Evolutionary conservation across 2,113 vertebrate genomes (phyloP).

Genomic region (Microtus ochrogaster): DNA sequence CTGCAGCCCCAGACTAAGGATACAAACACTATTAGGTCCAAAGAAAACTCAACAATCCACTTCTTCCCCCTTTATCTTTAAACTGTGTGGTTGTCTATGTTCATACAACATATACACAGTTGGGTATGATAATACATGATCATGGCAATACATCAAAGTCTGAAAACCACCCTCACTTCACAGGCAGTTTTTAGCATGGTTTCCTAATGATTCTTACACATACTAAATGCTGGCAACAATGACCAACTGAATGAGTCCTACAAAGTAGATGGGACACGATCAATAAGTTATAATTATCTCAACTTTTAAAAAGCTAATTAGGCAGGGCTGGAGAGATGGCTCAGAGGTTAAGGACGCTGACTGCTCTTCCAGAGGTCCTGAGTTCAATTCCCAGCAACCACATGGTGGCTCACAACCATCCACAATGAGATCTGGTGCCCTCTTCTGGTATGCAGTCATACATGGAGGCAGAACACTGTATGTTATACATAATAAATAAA

Average conservation of each 20-base stretch:
- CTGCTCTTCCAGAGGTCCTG: too few relatives aligned
- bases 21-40: neutral
- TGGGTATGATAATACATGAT: too few relatives aligned
- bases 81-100: neutral
- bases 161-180: neutral
- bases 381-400: too few relatives aligned
- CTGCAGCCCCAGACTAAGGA: neutral
- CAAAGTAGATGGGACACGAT: neutral
- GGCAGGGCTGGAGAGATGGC: neutral
- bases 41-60: neutral
- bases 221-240: neutral
- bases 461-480: too few relatives aligned
- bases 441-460: too few relatives aligned
- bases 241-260: neutral
- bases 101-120: neutral
- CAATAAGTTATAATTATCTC: slow-evolving; percentile 4
- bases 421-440: too few relatives aligned
- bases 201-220: neutral
- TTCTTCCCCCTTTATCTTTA: neutral
- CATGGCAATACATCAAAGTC: neutral
- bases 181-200: neutral
- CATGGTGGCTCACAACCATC: too few relatives aligned
- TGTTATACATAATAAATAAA: too few relatives aligned
- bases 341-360: too few relatives aligned
- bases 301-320: slow-evolving; percentile 8